Base-by-base conservation (phyloP, 2,888 invertebrate genomes). In the Limenitis camilla region DNA sequence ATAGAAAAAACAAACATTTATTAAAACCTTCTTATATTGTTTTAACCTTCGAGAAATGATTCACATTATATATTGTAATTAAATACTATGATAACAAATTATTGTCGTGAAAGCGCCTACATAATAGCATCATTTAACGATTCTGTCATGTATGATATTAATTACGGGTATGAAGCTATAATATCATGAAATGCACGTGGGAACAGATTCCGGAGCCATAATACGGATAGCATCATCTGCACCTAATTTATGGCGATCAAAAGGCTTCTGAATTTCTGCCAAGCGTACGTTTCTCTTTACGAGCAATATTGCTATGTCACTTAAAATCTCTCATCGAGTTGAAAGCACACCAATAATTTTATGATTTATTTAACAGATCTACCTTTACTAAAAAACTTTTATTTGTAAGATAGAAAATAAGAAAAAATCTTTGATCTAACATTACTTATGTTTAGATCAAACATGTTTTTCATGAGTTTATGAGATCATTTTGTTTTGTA, bases 221-320 rank as follows among this genome's bases (percentile, higher is more conserved):
- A 71, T 70, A 71, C 76, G 68, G 64, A 62, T 56, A 64, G 67
- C 67, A 64, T 64, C 74, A 74, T 68, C 75, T 77, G 74, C 72
- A 68, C 65, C 64, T 72, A 72, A 78, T 80, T 76, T 78, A 76
- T 76, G 67, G 68, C 69, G 64, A 66, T 66, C 52, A 52, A 52
- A 58, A 56, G 54, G 49, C 44, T 44, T 44, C 47, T 44, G 53
- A 40, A 55, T 47, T 46, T 46, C 46, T 42, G 44, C 51, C 55
- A 52, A 49, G 49, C 40, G 19, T 35, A 36, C 48, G 46, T 45
- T 43, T 47, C 46, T 41, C 38, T 49, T 42, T 49, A 49, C 9
- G 32, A 32, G 27, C 30, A 31, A 40, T 45, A 40, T 51, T 35
- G 38, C 30, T 29, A 32, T 43, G n/a, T 48, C 2, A 43, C 48